phyloP scores from a whole-genome alignment of 2,797 vertebrate genomes.

The Clamator glandarius region DNA sequence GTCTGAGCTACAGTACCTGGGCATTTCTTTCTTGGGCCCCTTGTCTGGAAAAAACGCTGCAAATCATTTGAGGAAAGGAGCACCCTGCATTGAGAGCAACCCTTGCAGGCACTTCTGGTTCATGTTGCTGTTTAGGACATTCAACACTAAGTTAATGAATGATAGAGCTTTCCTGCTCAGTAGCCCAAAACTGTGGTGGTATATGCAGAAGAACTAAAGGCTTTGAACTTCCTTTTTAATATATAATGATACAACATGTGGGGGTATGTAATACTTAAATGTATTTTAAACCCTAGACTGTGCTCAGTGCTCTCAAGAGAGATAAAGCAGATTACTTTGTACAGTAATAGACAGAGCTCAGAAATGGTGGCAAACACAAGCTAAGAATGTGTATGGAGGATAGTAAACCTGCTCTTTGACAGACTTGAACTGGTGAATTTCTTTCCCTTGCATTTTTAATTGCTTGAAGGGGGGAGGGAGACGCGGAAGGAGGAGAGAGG shows the following conservation, averaged over 20 bases:
- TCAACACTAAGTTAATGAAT: slow-evolving; percentile 7
- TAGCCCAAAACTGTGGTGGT: not conserved
- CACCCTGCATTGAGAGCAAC: not conserved
- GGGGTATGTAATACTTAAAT: not conserved
- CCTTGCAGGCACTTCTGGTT: not conserved
- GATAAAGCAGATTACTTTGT: not conserved
- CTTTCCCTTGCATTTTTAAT: slow-evolving; percentile 5
- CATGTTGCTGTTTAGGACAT: not conserved
- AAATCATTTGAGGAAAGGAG: not conserved
- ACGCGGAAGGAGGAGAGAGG: too few relatives aligned
- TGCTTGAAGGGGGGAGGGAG: not conserved
- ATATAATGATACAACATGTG: not conserved
- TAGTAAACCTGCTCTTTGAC: not conserved
- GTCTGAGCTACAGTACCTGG: not conserved
- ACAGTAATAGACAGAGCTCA: not conserved
- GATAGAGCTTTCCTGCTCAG: not conserved
- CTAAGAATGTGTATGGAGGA: not conserved
- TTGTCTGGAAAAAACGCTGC: not conserved
- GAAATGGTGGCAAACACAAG: not conserved
- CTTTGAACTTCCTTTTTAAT: not conserved
- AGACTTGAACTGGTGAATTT: not conserved
- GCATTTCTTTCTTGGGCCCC: not conserved
- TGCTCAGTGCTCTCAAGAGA: not conserved
- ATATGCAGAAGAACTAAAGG: not conserved
- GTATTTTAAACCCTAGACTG: not conserved